These are phyloP conservation scores for honey bee (Apis mellifera) DNA, from an alignment of 1,140 invertebrate genomes.

Conservation along the genomic window DNA sequence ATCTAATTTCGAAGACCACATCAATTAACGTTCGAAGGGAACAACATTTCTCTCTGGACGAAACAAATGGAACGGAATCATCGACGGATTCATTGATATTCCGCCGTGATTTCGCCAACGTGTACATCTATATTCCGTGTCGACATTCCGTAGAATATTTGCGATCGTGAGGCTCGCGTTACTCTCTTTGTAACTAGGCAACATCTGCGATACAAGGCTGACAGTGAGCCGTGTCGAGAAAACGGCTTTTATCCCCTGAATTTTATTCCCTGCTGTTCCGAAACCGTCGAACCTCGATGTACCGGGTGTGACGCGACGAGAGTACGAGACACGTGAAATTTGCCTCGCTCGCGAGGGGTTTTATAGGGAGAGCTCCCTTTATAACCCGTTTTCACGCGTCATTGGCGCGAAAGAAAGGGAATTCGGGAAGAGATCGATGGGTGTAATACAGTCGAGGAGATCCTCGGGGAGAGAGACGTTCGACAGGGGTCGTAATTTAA, in stretches of 20 bases:
- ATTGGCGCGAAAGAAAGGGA: too few relatives aligned
- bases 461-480: too few relatives aligned
- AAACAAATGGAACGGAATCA: constrained; percentile 10
- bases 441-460: too few relatives aligned
- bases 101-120: neutral
- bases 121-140: constrained; percentile 21
- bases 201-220: constrained; percentile 26
- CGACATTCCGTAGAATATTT: constrained; percentile 32
- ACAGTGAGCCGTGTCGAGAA: neutral
- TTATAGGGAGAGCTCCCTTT: too few relatives aligned
- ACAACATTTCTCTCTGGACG: neutral
- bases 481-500: too few relatives aligned
- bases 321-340: too few relatives aligned
- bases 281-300: neutral
- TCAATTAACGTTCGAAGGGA: neutral
- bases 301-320: neutral
- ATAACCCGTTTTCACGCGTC: too few relatives aligned
- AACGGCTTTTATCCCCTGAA: constrained; percentile 43
- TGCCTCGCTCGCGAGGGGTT: too few relatives aligned
- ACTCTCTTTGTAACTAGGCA: constrained; percentile 5
- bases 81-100: constrained; percentile 12
- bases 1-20: too few relatives aligned
- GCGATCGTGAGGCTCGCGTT: neutral
- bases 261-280: constrained; percentile 21
- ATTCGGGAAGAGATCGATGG: too few relatives aligned